Base-by-base conservation (phyloP, 2,797 vertebrate genomes). In the Danionella dracula region DNA sequence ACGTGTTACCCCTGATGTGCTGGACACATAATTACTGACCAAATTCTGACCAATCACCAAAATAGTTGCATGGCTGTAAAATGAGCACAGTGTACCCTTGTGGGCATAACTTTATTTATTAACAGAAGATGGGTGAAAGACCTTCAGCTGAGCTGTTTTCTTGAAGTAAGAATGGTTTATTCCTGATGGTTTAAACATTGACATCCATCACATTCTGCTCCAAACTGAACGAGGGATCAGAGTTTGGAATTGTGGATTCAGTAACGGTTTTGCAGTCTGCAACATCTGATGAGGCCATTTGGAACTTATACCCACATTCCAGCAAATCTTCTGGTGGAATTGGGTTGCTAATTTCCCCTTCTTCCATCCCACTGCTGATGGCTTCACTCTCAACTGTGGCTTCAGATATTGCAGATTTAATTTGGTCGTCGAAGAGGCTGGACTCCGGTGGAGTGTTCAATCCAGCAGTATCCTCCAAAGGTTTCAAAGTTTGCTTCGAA, bases 131-230 rank as follows among this genome's bases (percentile, higher is more conserved):
- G 23, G 6, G 23, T 27, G 23, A 27, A 27, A 3, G 23, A 27
- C 23, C 23, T 27, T 9, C 48, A 58, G 37, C 57, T 15, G 66
- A 79, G 45, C 71, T 51, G 45, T 79, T 29, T 71, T 72, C 76
- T 4, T 78, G 80, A 0, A 71, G 46, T 31, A 70, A 66, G 46
- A 76, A 68, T 69, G 67, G 63, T n/a, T n/a, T n/a, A n/a, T n/a
- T n/a, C n/a, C n/a, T 27, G 23, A 3, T 60, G 81, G 60, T 75
- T 76, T 68, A 82, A 66, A 83, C 64, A 71, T 87, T 50, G 57
- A 81, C 75, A n/a, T 10, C 78, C 57, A 65, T 82, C 78, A 45
- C 71, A 0, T 21, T 67, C 38, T 66, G 67, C 21, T 35, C 62
- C 56, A 62, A 46, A 20, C 15, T 48, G 51, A 79, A 68, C 27